Percentiles rank a stretch among this genome's conserved stretches.
These are phyloP conservation scores for Neoitamus cyanurus DNA, from an alignment of 2,888 invertebrate species.

Conservation along the genomic window DNA sequence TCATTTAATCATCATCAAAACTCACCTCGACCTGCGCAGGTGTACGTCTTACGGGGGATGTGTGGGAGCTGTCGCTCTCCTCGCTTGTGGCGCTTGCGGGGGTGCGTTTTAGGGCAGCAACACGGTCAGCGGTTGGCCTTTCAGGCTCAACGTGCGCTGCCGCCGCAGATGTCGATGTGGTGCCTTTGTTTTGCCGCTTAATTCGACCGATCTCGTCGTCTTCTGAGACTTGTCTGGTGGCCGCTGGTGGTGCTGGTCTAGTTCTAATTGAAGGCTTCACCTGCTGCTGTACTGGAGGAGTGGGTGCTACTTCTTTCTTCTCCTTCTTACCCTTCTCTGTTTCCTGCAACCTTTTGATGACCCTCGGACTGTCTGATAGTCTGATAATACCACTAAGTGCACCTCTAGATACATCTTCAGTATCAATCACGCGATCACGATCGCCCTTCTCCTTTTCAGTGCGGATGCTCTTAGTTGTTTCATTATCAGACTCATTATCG, in stretches of 20 bases:
- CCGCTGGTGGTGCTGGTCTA: slow-evolving; percentile 69
- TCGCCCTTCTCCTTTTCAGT: slow-evolving; percentile 73
- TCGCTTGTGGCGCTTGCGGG: slow-evolving; percentile 67
- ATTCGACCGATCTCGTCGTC: slow-evolving; percentile 90
- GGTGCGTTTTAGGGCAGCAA: slow-evolving; percentile 67
- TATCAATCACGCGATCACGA: slow-evolving; percentile 82
- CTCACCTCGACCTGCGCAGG: slow-evolving; percentile 84
- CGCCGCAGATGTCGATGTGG: slow-evolving; percentile 69
- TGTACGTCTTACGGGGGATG: slow-evolving; percentile 74
- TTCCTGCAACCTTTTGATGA: slow-evolving; percentile 89
- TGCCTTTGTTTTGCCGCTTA: slow-evolving; percentile 86
- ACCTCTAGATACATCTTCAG: slow-evolving; percentile 87
- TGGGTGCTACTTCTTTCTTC: slow-evolving; percentile 74
- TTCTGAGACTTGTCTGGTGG: slow-evolving; percentile 84
- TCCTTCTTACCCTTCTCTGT: slow-evolving; percentile 81
- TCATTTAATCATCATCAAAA: slow-evolving; percentile 61
- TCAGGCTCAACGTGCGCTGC: slow-evolving; percentile 67
- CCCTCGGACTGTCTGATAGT: slow-evolving; percentile 86
- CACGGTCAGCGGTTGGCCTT: slow-evolving; percentile 68
- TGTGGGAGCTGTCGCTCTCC: slow-evolving; percentile 71
- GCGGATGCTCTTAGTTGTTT: slow-evolving; percentile 74
- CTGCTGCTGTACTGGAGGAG: slow-evolving; percentile 70
- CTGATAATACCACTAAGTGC: slow-evolving; percentile 91
- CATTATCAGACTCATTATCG: slow-evolving; percentile 82
- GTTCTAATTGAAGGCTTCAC: slow-evolving; percentile 69